phyloP scores from a whole-genome alignment of 2,888 invertebrate genomes.

The Hypena proboscidalis region DNA sequence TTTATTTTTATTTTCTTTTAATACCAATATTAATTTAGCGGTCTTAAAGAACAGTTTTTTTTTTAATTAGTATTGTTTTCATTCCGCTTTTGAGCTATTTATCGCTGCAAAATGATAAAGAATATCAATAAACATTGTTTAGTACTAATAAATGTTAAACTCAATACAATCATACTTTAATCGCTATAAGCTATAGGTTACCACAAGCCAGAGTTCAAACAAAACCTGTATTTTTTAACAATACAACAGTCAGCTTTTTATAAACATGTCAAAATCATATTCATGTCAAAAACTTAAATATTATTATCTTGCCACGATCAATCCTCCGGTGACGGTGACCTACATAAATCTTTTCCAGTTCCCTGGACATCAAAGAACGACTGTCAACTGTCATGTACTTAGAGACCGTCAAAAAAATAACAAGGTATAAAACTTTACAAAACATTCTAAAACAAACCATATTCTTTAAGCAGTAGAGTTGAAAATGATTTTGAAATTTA shows the following conservation, averaged over 20 bases:
- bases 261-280: constrained; percentile 20
- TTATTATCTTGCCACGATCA: constrained; percentile 48
- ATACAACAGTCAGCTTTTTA: constrained; percentile 1
- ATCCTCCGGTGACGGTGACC: constrained; percentile 49
- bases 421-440: neutral
- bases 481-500: neutral
- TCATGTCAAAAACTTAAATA: constrained; percentile 23
- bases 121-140: no score
- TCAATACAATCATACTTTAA: no score
- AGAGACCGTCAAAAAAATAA: neutral
- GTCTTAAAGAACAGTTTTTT: no score
- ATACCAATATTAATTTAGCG: no score
- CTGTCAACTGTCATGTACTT: constrained; percentile 19
- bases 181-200: no score
- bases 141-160: no score
- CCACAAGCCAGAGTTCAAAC: no score
- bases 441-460: constrained; percentile 3
- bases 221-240: no score
- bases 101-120: no score
- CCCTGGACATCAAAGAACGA: constrained; percentile 28
- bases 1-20: no score
- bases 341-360: constrained; percentile 55
- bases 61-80: no score
- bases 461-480: accelerated
- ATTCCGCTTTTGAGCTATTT: no score